Conservation (phyloP, 2,888 invertebrate species). For the Ophion ventricosus region DNA sequence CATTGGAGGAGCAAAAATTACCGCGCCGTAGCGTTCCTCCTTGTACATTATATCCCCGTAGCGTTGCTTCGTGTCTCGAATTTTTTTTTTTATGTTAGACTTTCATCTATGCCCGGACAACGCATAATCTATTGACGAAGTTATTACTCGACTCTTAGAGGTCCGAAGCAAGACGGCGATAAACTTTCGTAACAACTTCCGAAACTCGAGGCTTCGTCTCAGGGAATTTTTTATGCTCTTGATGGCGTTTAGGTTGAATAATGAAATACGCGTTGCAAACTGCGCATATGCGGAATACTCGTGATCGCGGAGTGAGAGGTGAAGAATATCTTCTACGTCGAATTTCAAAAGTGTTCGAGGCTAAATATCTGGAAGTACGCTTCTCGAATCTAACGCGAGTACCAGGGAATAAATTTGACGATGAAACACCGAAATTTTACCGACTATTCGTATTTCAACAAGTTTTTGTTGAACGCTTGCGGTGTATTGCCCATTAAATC, state of each 20-base stretch:
- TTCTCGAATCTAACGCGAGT: neutral
- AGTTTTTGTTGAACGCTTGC: slow-evolving; percentile 29
- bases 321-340: neutral
- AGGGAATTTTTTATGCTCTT: slow-evolving; percentile 27
- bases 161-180: neutral
- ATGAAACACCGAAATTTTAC: slow-evolving; percentile 30
- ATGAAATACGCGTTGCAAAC: slow-evolving; percentile 22
- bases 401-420: neutral
- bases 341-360: neutral
- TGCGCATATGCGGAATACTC: slow-evolving; percentile 8
- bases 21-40: neutral
- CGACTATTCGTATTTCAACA: slow-evolving; percentile 50
- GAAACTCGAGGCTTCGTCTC: slow-evolving; percentile 6
- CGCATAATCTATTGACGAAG: slow-evolving; percentile 7
- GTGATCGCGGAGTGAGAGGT: neutral
- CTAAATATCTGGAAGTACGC: neutral
- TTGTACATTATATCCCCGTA: neutral
- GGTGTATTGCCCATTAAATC: slow-evolving; percentile 44
- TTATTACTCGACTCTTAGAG: neutral
- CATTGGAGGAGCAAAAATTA: neutral
- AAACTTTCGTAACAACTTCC: slow-evolving; percentile 32
- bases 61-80: no score
- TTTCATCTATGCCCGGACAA: neutral
- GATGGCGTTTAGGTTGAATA: slow-evolving; percentile 27
- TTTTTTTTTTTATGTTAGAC: neutral